phyloP scores from a whole-genome alignment of 2,888 invertebrate genomes.

The Cerastis leucographa region DNA sequence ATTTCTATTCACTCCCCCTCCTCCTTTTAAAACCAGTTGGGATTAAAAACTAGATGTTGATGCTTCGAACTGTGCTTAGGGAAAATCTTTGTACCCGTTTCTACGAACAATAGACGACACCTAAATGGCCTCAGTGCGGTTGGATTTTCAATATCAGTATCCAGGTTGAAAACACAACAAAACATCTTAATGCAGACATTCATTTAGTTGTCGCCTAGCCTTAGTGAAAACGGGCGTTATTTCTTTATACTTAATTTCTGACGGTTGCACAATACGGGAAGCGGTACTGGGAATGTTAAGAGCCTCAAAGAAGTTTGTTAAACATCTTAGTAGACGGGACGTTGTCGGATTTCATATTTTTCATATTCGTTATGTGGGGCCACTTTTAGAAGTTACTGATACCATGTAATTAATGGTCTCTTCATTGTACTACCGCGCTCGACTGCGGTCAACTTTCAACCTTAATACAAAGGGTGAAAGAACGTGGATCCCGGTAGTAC shows the following conservation, averaged over 20 bases:
- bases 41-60: slow-evolving; percentile 6
- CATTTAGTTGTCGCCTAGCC: not conserved
- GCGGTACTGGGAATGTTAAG: too few relatives aligned
- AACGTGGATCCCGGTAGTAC: too few relatives aligned
- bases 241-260: too few relatives aligned
- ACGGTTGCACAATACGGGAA: too few relatives aligned
- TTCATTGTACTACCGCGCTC: not conserved
- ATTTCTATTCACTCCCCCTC: not conserved
- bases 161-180: not conserved
- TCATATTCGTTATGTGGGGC: not conserved
- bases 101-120: not conserved
- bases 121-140: not conserved
- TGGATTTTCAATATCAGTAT: not conserved
- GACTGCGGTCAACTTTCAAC: too few relatives aligned
- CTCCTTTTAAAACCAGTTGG: slow-evolving; percentile 1
- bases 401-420: too few relatives aligned
- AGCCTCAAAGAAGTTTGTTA: too few relatives aligned
- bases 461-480: too few relatives aligned
- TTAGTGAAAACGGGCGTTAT: too few relatives aligned
- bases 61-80: not conserved
- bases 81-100: not conserved
- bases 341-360: not conserved
- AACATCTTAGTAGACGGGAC: too few relatives aligned
- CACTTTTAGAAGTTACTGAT: too few relatives aligned
- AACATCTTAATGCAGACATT: not conserved